Percentiles rank a stretch among this genome's conserved stretches.
Conservation (phyloP, 2,888 invertebrate genomes). For the Drosophila sordidula region DNA sequence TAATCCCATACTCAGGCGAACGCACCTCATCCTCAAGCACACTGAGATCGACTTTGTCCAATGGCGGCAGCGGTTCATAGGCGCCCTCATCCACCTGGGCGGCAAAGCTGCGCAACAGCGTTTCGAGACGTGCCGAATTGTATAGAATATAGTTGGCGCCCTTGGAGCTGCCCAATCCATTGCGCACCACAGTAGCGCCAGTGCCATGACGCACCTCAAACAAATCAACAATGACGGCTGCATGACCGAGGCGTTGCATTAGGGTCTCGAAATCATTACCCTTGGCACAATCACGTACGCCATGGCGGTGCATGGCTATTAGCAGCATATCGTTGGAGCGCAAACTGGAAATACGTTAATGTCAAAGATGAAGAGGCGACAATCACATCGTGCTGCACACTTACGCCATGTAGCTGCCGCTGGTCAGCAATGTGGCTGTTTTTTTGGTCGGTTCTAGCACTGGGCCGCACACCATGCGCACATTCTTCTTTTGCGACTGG, state of each 20-base stretch:
- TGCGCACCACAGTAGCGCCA: slow-evolving; percentile 86
- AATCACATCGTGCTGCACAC: slow-evolving; percentile 5
- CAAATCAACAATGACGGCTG: slow-evolving; percentile 89
- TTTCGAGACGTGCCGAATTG: slow-evolving; percentile 90
- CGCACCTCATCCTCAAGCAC: slow-evolving; percentile 88
- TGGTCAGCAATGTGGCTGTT: slow-evolving; percentile 27
- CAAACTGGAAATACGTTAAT: slow-evolving; percentile 83
- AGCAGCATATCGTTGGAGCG: slow-evolving; percentile 88
- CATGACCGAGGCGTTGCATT: slow-evolving; percentile 88
- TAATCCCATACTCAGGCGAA: neutral
- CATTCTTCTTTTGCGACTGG: neutral
- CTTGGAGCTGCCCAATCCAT: slow-evolving; percentile 81
- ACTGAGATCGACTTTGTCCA: slow-evolving; percentile 88
- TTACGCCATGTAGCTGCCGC: slow-evolving; percentile 49
- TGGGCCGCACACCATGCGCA: slow-evolving; percentile 51
- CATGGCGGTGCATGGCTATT: slow-evolving; percentile 90
- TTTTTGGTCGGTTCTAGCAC: slow-evolving; percentile 61
- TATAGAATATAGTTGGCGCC: slow-evolving; percentile 91
- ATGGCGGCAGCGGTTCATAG: slow-evolving; percentile 88
- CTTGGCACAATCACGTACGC: slow-evolving; percentile 85
- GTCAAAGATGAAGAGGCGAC: neutral
- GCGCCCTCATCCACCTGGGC: slow-evolving; percentile 86
- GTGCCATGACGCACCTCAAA: slow-evolving; percentile 88
- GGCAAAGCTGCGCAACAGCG: slow-evolving; percentile 88
- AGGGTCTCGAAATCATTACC: slow-evolving; percentile 83